Evolutionary conservation across 2,113 vertebrate genomes (phyloP), one percentile per base, ranked within the genome.

Genomic region (Rhineura floridana): DNA sequence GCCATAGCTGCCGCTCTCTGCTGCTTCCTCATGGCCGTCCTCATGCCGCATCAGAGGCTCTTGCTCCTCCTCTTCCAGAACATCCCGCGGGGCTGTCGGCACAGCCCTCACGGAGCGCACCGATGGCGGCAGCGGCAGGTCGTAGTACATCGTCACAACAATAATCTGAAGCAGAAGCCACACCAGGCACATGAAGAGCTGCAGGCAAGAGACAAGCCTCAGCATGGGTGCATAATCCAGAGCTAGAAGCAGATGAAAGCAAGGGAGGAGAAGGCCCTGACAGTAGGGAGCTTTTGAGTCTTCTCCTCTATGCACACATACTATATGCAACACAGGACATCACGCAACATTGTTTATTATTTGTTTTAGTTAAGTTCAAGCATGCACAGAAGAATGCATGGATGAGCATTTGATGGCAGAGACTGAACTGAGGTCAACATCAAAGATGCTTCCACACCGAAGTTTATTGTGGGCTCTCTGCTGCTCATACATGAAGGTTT

Each of bases 121-220:
- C 15, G 83, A 55, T 23, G 92, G 87, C 25, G 93, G 94, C 11
- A 93, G 87, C 17, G 93, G 95, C 15, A 97, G 90, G 91, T 98
- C 98, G 93, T 96, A 97, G 96, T 97, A 98, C 97, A 98, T 96
- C 85, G 96, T 94, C 70, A 97, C 46, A 33, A 98, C 96, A 0
- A 92, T 92, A 9, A 98, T 63, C 90, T 98, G 97, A 42, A 98
- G 95, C 48, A 98, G 95, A 86, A 95, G 88, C 98, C 98, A 98
- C 86, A 98, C 91, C 46, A 96, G 42, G 85, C 97, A 98, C 98
- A 98, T 98, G 88, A 98, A 98, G 84, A 98, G 88, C 98, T 98
- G 94, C 11, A 21, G 90, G 50, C 39, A 33, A 70, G 36, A 48
- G n/a, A 46, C 5, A 69, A 28, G 0, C 42, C 39, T 70, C 7